Percentiles rank a stretch among this genome's conserved stretches.
phyloP scores from a whole-genome alignment of 2,113 vertebrate species.

The Sminthopsis crassicaudata region DNA sequence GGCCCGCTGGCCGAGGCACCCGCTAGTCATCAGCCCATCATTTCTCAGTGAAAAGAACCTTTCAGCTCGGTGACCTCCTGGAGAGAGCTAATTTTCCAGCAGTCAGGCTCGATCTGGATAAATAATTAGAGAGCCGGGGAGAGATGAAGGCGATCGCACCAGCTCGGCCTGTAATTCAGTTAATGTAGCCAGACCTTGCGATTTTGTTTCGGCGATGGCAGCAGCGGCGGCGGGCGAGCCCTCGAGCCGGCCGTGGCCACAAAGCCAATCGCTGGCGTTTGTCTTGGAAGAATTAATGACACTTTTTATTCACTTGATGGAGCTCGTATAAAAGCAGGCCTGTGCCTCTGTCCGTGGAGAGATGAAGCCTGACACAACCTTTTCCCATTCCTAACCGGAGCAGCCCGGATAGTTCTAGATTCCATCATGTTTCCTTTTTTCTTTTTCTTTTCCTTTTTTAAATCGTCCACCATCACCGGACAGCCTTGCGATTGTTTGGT shows the following conservation, averaged over 20 bases:
- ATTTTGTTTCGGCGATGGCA: constrained; percentile 67
- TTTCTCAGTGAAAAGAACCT: constrained; percentile 86
- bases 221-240: background rate
- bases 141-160: constrained; percentile 81
- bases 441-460: background rate
- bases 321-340: constrained; percentile 75
- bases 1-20: constrained; percentile 64
- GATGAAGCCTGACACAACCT: constrained; percentile 59
- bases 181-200: constrained; percentile 79
- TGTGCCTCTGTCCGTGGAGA: constrained; percentile 58
- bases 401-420: background rate
- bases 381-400: background rate
- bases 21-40: constrained; percentile 82
- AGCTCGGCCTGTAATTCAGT: constrained; percentile 80
- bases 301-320: constrained; percentile 77
- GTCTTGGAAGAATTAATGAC: constrained; percentile 82
- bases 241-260: constrained; percentile 58
- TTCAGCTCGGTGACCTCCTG: constrained; percentile 88
- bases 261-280: constrained; percentile 84
- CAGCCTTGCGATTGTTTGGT: background rate
- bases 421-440: background rate
- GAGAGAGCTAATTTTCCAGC: constrained; percentile 89
- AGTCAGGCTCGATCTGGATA: constrained; percentile 88
- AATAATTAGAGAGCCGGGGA: constrained; percentile 86
- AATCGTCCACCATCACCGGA: background rate